These are phyloP conservation scores for Catonia carolina DNA, from an alignment of 2,888 invertebrate genomes.

Conservation along the genomic window DNA sequence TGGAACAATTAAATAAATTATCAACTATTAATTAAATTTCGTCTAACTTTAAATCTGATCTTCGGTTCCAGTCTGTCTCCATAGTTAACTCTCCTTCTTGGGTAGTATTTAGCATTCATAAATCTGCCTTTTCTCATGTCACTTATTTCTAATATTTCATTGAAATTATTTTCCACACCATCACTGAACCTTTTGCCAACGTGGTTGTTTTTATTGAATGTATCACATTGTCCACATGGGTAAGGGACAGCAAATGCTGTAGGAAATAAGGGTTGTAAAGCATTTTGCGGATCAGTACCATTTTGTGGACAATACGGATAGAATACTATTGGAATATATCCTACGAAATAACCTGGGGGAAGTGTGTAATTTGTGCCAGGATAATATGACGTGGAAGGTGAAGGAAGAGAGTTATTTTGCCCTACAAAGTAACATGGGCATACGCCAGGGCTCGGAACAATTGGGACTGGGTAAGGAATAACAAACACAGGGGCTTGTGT, in stretches of 20 bases:
- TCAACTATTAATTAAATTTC: too few relatives aligned
- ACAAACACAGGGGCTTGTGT: constrained; percentile 41
- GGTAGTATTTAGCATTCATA: too few relatives aligned
- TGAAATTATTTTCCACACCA: too few relatives aligned
- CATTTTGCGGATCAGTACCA: constrained; percentile 37
- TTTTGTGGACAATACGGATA: constrained; percentile 59
- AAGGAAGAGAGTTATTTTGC: constrained; percentile 43
- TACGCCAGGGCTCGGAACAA: constrained; percentile 54
- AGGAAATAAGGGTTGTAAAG: constrained; percentile 53
- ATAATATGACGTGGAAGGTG: constrained; percentile 37
- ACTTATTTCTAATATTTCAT: too few relatives aligned
- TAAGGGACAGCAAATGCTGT: constrained; percentile 55
- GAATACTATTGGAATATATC: constrained; percentile 64
- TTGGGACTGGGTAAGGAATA: constrained; percentile 53
- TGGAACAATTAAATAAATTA: too few relatives aligned
- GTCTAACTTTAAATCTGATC: too few relatives aligned
- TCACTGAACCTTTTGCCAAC: too few relatives aligned
- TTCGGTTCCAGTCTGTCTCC: too few relatives aligned
- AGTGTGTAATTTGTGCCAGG: constrained; percentile 36
- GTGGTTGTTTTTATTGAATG: background rate
- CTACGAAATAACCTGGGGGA: constrained; percentile 56
- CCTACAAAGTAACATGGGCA: constrained; percentile 59
- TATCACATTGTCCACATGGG: constrained; percentile 51
- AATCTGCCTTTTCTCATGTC: too few relatives aligned
- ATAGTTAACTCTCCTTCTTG: too few relatives aligned